phyloP scores from a whole-genome alignment of 1,140 invertebrate genomes.

The Lucilia cuprina region DNA sequence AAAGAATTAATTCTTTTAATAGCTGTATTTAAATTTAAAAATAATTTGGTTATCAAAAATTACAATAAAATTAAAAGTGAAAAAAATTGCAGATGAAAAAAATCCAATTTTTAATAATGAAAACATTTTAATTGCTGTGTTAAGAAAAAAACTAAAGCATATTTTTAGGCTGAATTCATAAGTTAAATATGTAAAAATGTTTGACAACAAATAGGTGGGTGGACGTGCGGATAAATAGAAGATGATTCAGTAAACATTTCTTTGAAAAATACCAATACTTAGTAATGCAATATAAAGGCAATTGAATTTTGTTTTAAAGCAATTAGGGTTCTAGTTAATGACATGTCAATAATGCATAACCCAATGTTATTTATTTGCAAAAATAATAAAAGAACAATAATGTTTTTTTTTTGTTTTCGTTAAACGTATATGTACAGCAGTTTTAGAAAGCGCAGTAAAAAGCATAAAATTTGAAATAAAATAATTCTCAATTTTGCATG shows the following conservation, averaged over 20 bases:
- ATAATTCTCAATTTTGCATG: slow-evolving; percentile 11
- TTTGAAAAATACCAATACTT: neutral
- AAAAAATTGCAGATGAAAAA: too few relatives aligned
- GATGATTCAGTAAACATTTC: neutral
- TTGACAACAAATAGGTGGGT: neutral
- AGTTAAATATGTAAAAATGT: neutral
- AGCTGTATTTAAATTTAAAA: too few relatives aligned
- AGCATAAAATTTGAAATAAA: neutral
- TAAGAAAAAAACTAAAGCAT: neutral
- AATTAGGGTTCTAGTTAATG: neutral
- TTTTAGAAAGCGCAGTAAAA: neutral
- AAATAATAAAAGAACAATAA: neutral
- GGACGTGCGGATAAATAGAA: neutral
- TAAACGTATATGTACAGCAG: neutral
- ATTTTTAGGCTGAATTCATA: neutral
- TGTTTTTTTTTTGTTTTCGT: neutral
- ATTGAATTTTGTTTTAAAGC: neutral
- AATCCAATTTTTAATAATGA: too few relatives aligned
- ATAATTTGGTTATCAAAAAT: too few relatives aligned
- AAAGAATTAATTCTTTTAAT: too few relatives aligned
- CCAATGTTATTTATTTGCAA: slow-evolving; percentile 6
- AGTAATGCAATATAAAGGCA: neutral
- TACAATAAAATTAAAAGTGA: too few relatives aligned
- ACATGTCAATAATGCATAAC: neutral
- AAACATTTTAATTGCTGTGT: too few relatives aligned